phyloP scores from a whole-genome alignment of 2,797 vertebrate genomes.

The Cephalopachus bancanus region DNA sequence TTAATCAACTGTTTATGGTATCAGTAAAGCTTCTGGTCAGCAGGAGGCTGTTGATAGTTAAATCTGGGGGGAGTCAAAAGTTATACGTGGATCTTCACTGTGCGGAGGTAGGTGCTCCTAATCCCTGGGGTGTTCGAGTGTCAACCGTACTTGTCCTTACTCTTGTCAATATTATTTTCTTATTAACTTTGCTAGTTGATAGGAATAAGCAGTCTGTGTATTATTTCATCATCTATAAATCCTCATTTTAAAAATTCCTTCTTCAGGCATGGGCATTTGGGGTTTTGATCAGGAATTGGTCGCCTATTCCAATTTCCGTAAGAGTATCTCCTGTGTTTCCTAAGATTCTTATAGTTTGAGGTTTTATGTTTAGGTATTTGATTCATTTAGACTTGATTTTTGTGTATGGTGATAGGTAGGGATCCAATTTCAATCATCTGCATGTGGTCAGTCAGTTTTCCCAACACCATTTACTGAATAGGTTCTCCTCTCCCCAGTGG shows the following conservation, averaged over 20 bases:
- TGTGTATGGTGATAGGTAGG: too few relatives aligned
- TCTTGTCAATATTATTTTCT: background rate
- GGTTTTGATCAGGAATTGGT: too few relatives aligned
- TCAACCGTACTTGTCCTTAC: background rate
- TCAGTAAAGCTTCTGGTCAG: background rate
- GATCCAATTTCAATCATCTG: too few relatives aligned
- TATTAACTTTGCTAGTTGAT: background rate
- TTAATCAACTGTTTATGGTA: background rate
- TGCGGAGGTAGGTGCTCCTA: background rate
- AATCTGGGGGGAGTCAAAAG: background rate
- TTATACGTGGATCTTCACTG: background rate
- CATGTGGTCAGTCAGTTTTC: too few relatives aligned
- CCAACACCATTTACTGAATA: too few relatives aligned
- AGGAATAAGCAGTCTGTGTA: background rate
- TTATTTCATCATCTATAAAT: background rate
- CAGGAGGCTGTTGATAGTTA: background rate
- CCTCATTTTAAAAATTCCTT: background rate
- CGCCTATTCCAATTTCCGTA: too few relatives aligned
- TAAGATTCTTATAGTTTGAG: too few relatives aligned
- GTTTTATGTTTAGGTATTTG: too few relatives aligned
- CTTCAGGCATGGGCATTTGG: background rate
- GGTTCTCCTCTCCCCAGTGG: too few relatives aligned
- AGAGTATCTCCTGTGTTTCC: too few relatives aligned
- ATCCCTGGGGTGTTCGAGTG: background rate
- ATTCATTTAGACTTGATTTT: too few relatives aligned